Evolutionary conservation across 2,113 vertebrate species (phyloP), one percentile per base, ranked within the genome.

Genomic region (Larimichthys crocea): DNA sequence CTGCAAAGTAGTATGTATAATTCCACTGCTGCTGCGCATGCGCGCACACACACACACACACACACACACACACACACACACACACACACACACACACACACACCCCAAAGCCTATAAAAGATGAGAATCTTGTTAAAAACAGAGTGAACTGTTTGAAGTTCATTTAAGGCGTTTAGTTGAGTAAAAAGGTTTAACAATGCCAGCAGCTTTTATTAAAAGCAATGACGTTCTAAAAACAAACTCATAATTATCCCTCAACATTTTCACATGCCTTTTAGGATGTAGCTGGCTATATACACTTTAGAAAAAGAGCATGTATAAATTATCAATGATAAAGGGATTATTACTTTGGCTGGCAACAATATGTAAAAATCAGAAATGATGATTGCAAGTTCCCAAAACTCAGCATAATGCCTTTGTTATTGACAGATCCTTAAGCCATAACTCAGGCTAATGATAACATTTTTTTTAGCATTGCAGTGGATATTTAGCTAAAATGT

Each of bases 401-500:
- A 16, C 0, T 10, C 19, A 50, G 10, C 2, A 14, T 24, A 10
- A 67, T 17, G 15, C 35, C 9, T 40, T 11, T 67, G 42, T 49
- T 20, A 56, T 46, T 1, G 57, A 2, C n/a, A 10, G 7, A 40
- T 9, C 35, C 35, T 40, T 40, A 40, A 40, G 35, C 35, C 35
- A 40, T 40, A 40, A 40, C 35, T 40, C 35, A 40, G 35, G 35
- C 35, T 40, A 40, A 40, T 8, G 35, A 40, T 35, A 35, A 35
- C 31, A 49, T 35, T 14, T 66, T 14, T 66, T 76, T 82, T 50
- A 68, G 35, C 57, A 22, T 10, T 60, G 12, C n/a, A 19, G 48
- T 40, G 19, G 68, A 63, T 40, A 57, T 63, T 60, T 22, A 64
- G 48, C 70, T 68, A 79, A 74, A 67, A 46, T 42, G 19, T 72